phyloP scores from a whole-genome alignment of 2,797 vertebrate species.

The Heterohyrax brucei region DNA sequence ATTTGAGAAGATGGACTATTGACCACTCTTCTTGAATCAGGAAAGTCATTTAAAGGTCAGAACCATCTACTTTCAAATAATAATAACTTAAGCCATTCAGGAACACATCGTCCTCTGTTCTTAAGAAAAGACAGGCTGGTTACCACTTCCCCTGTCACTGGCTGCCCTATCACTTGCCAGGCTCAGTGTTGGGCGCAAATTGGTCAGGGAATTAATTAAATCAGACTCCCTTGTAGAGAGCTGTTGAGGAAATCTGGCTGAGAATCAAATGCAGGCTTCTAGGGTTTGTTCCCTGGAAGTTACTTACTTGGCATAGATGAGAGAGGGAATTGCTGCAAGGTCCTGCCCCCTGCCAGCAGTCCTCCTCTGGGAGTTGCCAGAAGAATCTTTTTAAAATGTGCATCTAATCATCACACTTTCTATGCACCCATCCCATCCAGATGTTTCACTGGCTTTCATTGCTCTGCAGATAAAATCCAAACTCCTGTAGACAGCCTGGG shows the following conservation, averaged over 20 bases:
- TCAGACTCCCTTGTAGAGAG: background rate
- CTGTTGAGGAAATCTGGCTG: background rate
- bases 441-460: background rate
- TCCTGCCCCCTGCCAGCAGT: background rate
- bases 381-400: background rate
- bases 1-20: background rate
- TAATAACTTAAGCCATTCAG: background rate
- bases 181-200: background rate
- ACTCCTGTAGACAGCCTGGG: background rate
- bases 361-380: fast-evolving
- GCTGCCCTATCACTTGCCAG: background rate
- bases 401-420: background rate
- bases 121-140: background rate
- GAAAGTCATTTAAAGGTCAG: background rate
- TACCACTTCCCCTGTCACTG: background rate
- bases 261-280: background rate
- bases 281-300: background rate
- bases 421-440: background rate
- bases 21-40: background rate
- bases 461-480: background rate
- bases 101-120: background rate
- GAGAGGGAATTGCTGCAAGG: background rate
- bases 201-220: background rate
- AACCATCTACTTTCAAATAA: background rate
- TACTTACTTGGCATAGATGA: background rate